Conservation (phyloP, 64 coral and sea anemone species). For the Trachythela sp. region DNA sequence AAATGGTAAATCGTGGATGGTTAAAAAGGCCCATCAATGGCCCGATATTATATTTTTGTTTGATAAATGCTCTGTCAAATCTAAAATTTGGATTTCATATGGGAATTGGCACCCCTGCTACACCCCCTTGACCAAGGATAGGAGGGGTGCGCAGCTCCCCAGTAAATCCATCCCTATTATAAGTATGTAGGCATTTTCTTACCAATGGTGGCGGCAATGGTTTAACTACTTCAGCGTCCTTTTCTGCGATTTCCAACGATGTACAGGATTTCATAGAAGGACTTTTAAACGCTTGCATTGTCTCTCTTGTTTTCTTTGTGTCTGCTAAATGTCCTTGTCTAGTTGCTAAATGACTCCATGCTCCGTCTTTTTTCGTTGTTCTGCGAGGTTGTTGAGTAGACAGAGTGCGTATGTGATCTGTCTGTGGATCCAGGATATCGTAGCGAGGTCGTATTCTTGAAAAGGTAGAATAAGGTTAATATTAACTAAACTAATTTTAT, state of each 20-base stretch:
- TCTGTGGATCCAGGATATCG: not conserved
- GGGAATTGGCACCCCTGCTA: too few relatives aligned
- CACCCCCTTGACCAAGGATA: too few relatives aligned
- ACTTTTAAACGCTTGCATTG: not conserved
- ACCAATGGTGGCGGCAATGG: slow-evolving; percentile 56
- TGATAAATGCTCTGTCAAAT: too few relatives aligned
- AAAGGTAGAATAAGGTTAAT: not conserved
- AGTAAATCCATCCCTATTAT: not conserved
- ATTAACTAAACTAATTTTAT: not conserved
- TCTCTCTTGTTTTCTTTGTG: slow-evolving; percentile 10
- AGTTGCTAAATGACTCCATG: not conserved
- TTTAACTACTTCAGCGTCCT: not conserved
- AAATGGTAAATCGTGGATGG: too few relatives aligned
- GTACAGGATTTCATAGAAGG: not conserved
- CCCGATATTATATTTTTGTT: too few relatives aligned
- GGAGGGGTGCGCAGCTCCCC: too few relatives aligned
- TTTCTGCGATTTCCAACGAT: not conserved
- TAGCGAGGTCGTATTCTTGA: not conserved
- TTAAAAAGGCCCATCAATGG: too few relatives aligned
- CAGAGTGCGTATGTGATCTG: not conserved
- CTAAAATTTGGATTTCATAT: too few relatives aligned
- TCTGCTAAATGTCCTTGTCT: not conserved
- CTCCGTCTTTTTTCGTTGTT: not conserved
- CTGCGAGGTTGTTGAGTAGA: not conserved
- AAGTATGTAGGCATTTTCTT: not conserved